Conservation (phyloP, 2,113 vertebrate species). For the Phocoena phocoena region DNA sequence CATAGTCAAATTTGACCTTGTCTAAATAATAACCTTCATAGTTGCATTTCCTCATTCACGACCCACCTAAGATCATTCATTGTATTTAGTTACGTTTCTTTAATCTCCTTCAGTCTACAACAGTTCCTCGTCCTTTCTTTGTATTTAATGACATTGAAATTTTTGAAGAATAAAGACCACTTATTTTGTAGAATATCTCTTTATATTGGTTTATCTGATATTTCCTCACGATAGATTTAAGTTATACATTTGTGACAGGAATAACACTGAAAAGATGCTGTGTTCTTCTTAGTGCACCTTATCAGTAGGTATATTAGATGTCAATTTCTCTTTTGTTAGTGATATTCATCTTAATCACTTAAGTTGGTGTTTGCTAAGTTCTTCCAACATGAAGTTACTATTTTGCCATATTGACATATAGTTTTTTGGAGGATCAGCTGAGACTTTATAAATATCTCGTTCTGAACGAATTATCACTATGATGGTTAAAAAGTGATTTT, state of each 20-base stretch:
- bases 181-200: background rate
- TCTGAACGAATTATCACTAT: background rate
- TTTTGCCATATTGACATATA: background rate
- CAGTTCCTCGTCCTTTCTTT: background rate
- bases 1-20: background rate
- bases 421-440: background rate
- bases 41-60: background rate
- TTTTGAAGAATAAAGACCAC: background rate
- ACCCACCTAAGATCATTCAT: background rate
- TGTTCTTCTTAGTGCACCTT: background rate
- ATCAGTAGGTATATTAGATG: background rate
- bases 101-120: background rate
- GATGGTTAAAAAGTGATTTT: background rate
- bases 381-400: background rate
- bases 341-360: background rate
- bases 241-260: background rate
- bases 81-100: background rate
- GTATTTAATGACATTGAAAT: background rate
- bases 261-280: background rate
- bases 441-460: background rate
- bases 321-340: background rate
- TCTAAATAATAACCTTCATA: background rate
- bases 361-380: background rate
- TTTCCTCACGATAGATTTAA: background rate
- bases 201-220: background rate